A percentile compares a stretch with the other conserved stretches of the same genome.
These are phyloP conservation scores for Spheniscus mendiculus DNA, from an alignment of 2,113 vertebrate genomes.

Conservation along the genomic window DNA sequence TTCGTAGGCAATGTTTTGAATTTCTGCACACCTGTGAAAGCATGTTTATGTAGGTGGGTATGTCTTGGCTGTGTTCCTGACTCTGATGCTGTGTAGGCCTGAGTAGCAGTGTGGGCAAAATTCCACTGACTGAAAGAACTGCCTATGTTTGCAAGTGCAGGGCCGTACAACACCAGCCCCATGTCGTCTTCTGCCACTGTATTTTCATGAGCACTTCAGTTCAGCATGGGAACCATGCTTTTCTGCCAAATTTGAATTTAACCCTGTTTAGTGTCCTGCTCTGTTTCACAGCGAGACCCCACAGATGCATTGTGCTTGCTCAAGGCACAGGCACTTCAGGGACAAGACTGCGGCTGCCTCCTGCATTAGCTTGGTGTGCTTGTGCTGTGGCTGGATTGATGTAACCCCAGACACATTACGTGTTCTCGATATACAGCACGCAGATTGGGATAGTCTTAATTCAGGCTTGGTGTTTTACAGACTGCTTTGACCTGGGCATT, in stretches of 20 bases:
- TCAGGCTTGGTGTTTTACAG: no score
- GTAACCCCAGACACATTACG: accelerated
- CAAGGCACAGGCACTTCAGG: neutral
- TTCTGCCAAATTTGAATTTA: neutral
- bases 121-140: no score
- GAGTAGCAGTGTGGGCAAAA: neutral
- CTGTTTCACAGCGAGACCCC: accelerated
- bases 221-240: neutral
- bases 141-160: no score
- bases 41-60: accelerated
- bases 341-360: neutral
- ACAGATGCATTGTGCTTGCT: neutral
- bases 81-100: neutral
- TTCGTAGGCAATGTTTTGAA: neutral
- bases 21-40: neutral
- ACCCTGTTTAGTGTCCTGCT: neutral
- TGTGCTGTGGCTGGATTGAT: neutral
- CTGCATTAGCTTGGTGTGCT: neutral
- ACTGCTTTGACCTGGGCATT: accelerated
- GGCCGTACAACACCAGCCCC: neutral
- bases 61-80: neutral
- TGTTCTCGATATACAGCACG: accelerated
- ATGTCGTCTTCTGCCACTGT: neutral
- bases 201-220: neutral
- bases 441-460: accelerated